Percentiles rank a stretch among this genome's conserved stretches.
These are phyloP conservation scores for Drosophila prostipennis DNA, from an alignment of 2,888 invertebrate species.

Conservation along the genomic window DNA sequence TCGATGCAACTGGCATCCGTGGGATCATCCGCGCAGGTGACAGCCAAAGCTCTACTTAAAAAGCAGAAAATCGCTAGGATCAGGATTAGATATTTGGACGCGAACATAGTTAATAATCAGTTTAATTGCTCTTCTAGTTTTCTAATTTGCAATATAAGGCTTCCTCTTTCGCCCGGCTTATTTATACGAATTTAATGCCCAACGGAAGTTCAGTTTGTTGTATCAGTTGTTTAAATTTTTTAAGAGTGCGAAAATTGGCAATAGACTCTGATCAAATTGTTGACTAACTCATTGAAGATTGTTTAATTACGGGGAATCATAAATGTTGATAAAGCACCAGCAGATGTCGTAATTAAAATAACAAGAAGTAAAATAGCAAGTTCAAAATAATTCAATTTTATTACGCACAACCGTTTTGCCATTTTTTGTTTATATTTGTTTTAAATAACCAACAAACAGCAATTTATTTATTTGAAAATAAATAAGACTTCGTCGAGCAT, in stretches of 20 bases:
- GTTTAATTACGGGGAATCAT: conserved; percentile 5
- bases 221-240: conserved; percentile 27
- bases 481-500: too few species aligned
- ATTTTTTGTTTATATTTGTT: not conserved
- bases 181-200: conserved; percentile 21
- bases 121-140: not conserved
- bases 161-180: not conserved
- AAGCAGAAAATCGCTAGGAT: conserved; percentile 17
- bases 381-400: not conserved
- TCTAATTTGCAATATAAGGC: not conserved
- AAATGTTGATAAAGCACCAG: not conserved
- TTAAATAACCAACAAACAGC: not conserved
- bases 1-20: conserved; percentile 11
- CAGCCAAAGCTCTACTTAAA: conserved; percentile 17
- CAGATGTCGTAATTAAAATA: conserved; percentile 7
- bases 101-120: conserved; percentile 7
- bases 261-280: conserved; percentile 30
- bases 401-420: not conserved
- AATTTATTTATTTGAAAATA: not conserved
- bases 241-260: conserved; percentile 19
- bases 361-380: not conserved
- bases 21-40: conserved; percentile 25
- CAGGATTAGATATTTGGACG: conserved; percentile 26
- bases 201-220: conserved; percentile 12
- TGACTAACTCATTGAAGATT: conserved; percentile 7